Evolutionary conservation across 2,888 invertebrate species (phyloP), one percentile per base, ranked within the genome.

Genomic region (Chloromyia formosa): DNA sequence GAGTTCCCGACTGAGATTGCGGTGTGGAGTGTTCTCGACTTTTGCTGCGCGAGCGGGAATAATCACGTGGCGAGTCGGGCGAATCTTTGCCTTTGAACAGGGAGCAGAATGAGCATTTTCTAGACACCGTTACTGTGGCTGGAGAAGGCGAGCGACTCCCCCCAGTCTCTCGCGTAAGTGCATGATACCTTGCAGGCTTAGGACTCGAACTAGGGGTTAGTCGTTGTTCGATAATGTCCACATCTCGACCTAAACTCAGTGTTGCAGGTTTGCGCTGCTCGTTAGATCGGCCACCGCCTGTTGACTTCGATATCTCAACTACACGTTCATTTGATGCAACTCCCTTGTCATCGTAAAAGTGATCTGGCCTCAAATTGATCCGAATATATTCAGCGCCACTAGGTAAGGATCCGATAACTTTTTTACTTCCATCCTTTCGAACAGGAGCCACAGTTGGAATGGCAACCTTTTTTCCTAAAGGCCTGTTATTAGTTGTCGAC

Each of bases 51-150:
- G 90, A 88, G 35, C 90, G 86, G 23, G 86, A 83, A 35, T 82
- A 79, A 62, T 86, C 85, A 1, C 84, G 81, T 0, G 85, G 85
- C 1, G 85, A 85, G 54, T 85, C 85, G 0, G 84, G 85, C 0
- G 85, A 84, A 56, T 85, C 92, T 79, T 90, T 90, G 78, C 92
- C 91, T 83, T 92, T 91, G 81, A 94, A 94, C 58, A 94, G 84
- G 2, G 93, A 93, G 75, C 93, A 91, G 81, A 94, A 93, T 42
- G 94, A 94, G 80, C 92, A 93, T 83, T 93, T 93, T 53, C 94
- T 88, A 0, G 94, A 93, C 0, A 90, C 87, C 0, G 89, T 88
- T 0, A 86, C 86, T 0, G 89, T 89, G 0, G 89, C 87, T 0
- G 94, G 93, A 1, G 94, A 94, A 0, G 94, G 93, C 0, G 89